These are phyloP conservation scores for Otus sunia DNA, from an alignment of 2,113 vertebrate species.

Conservation along the genomic window DNA sequence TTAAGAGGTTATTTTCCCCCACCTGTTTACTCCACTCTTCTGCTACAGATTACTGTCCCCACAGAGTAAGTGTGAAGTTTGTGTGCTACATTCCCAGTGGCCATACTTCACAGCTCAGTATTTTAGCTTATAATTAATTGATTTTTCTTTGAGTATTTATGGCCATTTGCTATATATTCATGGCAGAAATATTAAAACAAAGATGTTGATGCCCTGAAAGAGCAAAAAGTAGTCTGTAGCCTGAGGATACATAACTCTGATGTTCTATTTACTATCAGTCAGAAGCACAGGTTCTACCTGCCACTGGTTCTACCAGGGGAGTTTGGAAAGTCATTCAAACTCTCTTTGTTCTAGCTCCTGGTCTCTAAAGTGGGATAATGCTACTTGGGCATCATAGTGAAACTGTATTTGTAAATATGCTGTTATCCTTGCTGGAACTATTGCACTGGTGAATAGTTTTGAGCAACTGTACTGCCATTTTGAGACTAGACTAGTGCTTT, in stretches of 20 bases:
- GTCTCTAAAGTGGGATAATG: background rate
- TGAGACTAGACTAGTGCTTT: background rate
- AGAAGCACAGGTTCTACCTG: too few relatives aligned
- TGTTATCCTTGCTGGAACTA: background rate
- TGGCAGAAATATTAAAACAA: background rate
- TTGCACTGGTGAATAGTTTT: background rate
- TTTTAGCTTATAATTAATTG: background rate
- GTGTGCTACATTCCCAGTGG: background rate
- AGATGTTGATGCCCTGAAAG: background rate
- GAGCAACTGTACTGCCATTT: background rate
- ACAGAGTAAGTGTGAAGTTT: background rate
- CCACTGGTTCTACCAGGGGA: background rate
- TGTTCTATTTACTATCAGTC: background rate
- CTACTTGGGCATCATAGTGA: background rate
- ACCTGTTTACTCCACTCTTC: background rate
- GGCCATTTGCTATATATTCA: background rate
- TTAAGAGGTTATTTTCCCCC: background rate
- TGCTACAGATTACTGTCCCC: background rate
- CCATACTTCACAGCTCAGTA: background rate
- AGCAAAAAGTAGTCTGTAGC: background rate
- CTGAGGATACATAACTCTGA: background rate
- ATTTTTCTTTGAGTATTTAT: background rate
- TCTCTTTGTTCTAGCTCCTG: background rate
- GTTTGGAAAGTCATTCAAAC: background rate
- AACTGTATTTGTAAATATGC: background rate